A percentile compares a stretch with the other conserved stretches of the same genome.
phyloP scores from a whole-genome alignment of 2,888 invertebrate species.

The Lycaena phlaeas region DNA sequence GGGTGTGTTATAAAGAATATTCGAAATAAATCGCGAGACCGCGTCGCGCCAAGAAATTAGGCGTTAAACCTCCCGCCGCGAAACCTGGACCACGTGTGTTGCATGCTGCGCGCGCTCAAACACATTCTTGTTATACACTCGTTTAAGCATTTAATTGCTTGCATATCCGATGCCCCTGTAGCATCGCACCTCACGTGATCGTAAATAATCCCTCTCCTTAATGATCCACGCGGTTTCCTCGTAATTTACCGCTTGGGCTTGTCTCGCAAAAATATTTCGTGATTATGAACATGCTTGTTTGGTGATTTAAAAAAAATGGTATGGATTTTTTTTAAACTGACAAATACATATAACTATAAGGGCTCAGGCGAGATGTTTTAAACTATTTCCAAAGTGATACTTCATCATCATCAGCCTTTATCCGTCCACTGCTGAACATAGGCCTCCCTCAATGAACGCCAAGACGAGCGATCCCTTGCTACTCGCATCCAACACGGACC shows the following conservation, averaged over 20 bases:
- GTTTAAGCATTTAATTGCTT: conserved; percentile 69
- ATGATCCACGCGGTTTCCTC: conserved; percentile 55
- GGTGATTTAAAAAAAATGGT: too few relatives aligned
- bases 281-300: conserved; percentile 6
- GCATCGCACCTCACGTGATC: conserved; percentile 46
- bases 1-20: conserved; percentile 61
- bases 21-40: conserved; percentile 68
- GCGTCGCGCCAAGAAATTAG: conserved; percentile 68
- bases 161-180: conserved; percentile 43
- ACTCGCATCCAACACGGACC: too few relatives aligned
- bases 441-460: too few relatives aligned
- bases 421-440: too few relatives aligned
- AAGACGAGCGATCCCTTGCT: too few relatives aligned
- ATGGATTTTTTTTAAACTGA: too few relatives aligned
- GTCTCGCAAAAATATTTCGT: conserved; percentile 23
- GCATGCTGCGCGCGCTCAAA: conserved; percentile 41
- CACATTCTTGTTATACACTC: conserved; percentile 62
- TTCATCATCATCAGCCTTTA: too few relatives aligned
- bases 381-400: too few relatives aligned
- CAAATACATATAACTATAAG: too few relatives aligned
- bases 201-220: conserved; percentile 63
- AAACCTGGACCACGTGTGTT: conserved; percentile 67
- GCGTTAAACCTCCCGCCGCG: conserved; percentile 64
- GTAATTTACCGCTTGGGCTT: conserved; percentile 61
- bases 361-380: too few relatives aligned